Evolutionary conservation across 2,113 vertebrate genomes (phyloP).

Genomic region (Tyto alba): DNA sequence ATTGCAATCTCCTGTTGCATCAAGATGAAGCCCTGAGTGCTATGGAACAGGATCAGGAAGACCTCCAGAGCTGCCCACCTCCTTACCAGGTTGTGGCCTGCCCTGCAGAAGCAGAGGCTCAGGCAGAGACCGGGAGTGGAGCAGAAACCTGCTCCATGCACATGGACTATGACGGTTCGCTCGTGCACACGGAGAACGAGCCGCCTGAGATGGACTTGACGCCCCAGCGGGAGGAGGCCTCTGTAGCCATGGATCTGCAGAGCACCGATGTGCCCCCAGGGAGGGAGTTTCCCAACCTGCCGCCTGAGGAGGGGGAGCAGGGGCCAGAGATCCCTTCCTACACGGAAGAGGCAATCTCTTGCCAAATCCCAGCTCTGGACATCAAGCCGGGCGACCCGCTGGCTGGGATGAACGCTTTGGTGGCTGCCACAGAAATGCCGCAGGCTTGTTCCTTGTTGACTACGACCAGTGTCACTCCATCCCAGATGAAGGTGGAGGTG

Average conservation of each 20-base stretch:
- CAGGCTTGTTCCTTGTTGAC: slow-evolving; percentile 76
- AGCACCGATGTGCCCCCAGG: background rate
- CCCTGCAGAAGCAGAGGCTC: slow-evolving; percentile 48
- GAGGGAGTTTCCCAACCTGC: slow-evolving; percentile 27
- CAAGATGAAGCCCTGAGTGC: slow-evolving; percentile 53
- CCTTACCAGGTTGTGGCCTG: slow-evolving; percentile 66
- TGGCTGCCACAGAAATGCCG: slow-evolving; percentile 86
- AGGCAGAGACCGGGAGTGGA: background rate
- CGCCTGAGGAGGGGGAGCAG: slow-evolving; percentile 24
- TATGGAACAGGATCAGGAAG: slow-evolving; percentile 65
- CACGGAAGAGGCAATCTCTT: slow-evolving; percentile 44
- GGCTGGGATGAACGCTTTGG: slow-evolving; percentile 90
- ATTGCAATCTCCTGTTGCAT: slow-evolving; percentile 47
- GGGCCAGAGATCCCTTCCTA: slow-evolving; percentile 33
- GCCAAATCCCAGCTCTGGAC: slow-evolving; percentile 50
- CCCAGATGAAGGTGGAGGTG: slow-evolving; percentile 47
- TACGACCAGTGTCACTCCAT: background rate
- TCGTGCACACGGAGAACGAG: background rate
- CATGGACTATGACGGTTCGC: slow-evolving; percentile 44
- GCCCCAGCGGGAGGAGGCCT: slow-evolving; percentile 67
- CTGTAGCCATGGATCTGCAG: slow-evolving; percentile 48
- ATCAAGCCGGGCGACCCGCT: slow-evolving; percentile 82
- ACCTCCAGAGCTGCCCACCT: slow-evolving; percentile 64
- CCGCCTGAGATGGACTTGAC: slow-evolving; percentile 31
- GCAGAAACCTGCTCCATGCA: slow-evolving; percentile 48